Conservation (phyloP, 2,888 invertebrate genomes). For the Notodonta ziczac region DNA sequence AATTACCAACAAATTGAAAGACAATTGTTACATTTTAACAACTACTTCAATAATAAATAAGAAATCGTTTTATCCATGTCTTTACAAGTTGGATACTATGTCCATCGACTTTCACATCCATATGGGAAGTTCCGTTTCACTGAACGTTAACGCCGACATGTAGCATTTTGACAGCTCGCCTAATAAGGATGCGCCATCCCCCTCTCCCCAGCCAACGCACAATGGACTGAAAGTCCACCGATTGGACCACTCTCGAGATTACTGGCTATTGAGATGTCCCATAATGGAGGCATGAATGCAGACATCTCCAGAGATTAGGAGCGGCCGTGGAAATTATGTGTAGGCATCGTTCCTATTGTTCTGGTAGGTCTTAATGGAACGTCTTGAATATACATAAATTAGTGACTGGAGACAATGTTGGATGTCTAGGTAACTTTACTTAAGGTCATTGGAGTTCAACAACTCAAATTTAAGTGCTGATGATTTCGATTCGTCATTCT, state of each 20-base stretch:
- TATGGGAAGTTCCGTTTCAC: conserved; percentile 6
- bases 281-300: conserved; percentile 39
- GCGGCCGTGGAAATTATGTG: conserved; percentile 38
- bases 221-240: conserved; percentile 39
- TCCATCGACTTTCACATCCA: conserved; percentile 14
- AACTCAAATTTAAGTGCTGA: too few relatives aligned
- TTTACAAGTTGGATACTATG: not conserved
- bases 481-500: too few relatives aligned
- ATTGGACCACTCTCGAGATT: conserved; percentile 55
- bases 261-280: conserved; percentile 52
- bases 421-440: too few relatives aligned
- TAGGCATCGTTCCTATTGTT: conserved; percentile 37
- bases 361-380: conserved; percentile 4
- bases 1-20: too few relatives aligned
- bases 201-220: conserved; percentile 25
- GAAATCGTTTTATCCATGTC: too few relatives aligned
- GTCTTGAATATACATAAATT: conserved; percentile 3
- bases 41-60: too few relatives aligned
- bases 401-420: conserved; percentile 1
- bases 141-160: conserved; percentile 5
- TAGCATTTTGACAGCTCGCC: conserved; percentile 13
- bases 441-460: too few relatives aligned
- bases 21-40: too few relatives aligned
- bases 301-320: conserved; percentile 29
- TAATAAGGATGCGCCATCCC: conserved; percentile 29